A percentile compares a stretch with the other conserved stretches of the same genome.
Conservation (phyloP, 2,113 vertebrate genomes). For the Nansenia antarctica region DNA sequence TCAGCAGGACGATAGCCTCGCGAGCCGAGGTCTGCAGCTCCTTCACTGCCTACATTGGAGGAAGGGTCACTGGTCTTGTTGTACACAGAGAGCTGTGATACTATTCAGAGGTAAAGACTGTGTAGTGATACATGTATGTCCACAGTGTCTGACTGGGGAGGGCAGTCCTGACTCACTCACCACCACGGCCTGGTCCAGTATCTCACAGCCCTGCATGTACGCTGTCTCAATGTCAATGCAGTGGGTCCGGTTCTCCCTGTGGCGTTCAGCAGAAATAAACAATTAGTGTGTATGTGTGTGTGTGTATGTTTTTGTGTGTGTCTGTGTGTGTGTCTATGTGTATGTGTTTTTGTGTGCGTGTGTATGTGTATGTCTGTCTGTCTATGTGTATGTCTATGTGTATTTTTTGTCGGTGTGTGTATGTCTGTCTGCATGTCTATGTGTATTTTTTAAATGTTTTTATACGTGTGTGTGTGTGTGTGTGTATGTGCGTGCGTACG, state of each 20-base stretch:
- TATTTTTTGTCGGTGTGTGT: background rate
- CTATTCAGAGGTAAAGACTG: background rate
- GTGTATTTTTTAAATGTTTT: too few species aligned
- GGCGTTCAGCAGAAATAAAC: background rate
- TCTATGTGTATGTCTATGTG: too few species aligned
- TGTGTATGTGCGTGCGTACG: too few species aligned
- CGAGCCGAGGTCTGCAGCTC: slow-evolving; percentile 88
- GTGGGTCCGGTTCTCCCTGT: slow-evolving; percentile 89
- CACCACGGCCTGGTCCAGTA: slow-evolving; percentile 91
- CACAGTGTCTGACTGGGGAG: background rate
- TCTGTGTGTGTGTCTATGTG: too few species aligned
- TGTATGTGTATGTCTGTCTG: too few species aligned
- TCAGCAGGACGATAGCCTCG: slow-evolving; percentile 87
- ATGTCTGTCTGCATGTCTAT: too few species aligned
- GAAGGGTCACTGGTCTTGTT: background rate
- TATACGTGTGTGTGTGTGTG: too few species aligned
- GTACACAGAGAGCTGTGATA: background rate
- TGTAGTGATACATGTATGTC: background rate
- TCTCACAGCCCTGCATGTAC: slow-evolving; percentile 90
- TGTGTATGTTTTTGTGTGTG: too few species aligned
- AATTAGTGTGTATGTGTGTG: background rate
- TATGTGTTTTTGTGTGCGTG: too few species aligned
- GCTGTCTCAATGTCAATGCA: slow-evolving; percentile 95
- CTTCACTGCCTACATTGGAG: slow-evolving; percentile 83
- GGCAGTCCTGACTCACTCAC: slow-evolving; percentile 63